Evolutionary conservation across 2,113 vertebrate genomes (phyloP).

Genomic region (Carassius carassius): DNA sequence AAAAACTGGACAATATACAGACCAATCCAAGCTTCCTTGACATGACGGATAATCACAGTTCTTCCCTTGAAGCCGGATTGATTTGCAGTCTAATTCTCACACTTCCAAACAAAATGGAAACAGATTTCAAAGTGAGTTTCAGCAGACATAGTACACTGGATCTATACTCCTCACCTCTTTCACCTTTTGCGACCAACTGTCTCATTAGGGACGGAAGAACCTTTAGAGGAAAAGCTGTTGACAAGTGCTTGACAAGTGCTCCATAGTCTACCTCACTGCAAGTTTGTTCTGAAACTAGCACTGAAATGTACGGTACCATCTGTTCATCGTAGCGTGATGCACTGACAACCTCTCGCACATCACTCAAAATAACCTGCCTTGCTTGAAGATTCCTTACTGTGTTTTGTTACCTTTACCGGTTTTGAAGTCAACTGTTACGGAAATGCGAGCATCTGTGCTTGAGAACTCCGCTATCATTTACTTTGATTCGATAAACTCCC

Average conservation of each 20-base stretch:
- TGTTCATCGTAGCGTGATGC: slow-evolving; percentile 11
- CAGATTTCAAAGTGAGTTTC: slow-evolving; percentile 68
- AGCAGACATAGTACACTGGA: slow-evolving; percentile 57
- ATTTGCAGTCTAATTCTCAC: slow-evolving; percentile 60
- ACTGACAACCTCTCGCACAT: slow-evolving; percentile 28
- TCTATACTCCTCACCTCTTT: slow-evolving; percentile 64
- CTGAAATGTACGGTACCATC: slow-evolving; percentile 9
- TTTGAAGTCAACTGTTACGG: slow-evolving; percentile 46
- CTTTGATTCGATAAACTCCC: slow-evolving; percentile 41
- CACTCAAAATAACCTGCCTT: slow-evolving; percentile 11
- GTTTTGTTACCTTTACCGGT: slow-evolving; percentile 42
- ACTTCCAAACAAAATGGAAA: slow-evolving; percentile 53
- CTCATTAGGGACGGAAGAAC: slow-evolving; percentile 54
- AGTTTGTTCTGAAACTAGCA: not conserved
- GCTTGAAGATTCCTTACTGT: not conserved
- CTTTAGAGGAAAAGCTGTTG: slow-evolving; percentile 57
- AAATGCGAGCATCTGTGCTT: slow-evolving; percentile 36
- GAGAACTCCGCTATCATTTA: not conserved
- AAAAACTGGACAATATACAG: not conserved
- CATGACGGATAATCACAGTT: slow-evolving; percentile 60
- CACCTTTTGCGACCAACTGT: slow-evolving; percentile 49
- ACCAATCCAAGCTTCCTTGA: slow-evolving; percentile 54
- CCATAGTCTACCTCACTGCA: not conserved
- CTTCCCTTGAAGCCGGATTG: slow-evolving; percentile 61
- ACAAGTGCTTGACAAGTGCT: slow-evolving; percentile 36